Base-by-base conservation (phyloP, 2,888 invertebrate species). In the Laothoe populi region DNA sequence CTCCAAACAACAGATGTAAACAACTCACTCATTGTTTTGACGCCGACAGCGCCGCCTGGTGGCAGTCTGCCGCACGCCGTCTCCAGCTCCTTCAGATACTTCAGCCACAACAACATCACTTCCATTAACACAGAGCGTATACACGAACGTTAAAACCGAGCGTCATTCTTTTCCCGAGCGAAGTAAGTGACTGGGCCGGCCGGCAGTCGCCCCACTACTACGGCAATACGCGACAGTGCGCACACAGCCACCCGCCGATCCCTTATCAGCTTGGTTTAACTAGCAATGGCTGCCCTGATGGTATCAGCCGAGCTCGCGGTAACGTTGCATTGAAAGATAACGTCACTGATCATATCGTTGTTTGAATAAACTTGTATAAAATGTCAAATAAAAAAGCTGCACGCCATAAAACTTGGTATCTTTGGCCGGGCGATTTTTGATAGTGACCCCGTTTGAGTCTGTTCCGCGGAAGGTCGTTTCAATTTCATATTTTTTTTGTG, bases 331-430 rank as follows among this genome's bases (percentile, higher is more conserved):
- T 91, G 90, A 90, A 89, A 92, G 92, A 92, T 92, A 92, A 92
- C 86, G 91, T 92, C 91, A 82, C 77, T 80, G 92, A 92, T 92
- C 81, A 75, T 91, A 92, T 92, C 92, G 88, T 72, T 89, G 90
- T 92, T 92, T 92, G 92, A 92, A 92, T 92, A 92, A 91, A 92
- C 92, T 92, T 92, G 92, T 92, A 92, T 91, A 87, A 91, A 92
- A 92, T 90, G 91, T 90, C 90, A 92, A 92, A 92, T 91, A 91
- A 91, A 92, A 90, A 92, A 89, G 88, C 86, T 84, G 83, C 81
- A 79, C 79, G 82, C 87, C 86, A 86, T 88, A 88, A 87, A 87
- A 79, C 44, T 87, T 82, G 78, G 79, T 86, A 84, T 86, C 82
- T 81, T 71, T 67, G 69, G 61, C 74, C 73, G 78, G 79, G 82